Conservation (phyloP, 2,113 vertebrate species). For the Thymallus thymallus region DNA sequence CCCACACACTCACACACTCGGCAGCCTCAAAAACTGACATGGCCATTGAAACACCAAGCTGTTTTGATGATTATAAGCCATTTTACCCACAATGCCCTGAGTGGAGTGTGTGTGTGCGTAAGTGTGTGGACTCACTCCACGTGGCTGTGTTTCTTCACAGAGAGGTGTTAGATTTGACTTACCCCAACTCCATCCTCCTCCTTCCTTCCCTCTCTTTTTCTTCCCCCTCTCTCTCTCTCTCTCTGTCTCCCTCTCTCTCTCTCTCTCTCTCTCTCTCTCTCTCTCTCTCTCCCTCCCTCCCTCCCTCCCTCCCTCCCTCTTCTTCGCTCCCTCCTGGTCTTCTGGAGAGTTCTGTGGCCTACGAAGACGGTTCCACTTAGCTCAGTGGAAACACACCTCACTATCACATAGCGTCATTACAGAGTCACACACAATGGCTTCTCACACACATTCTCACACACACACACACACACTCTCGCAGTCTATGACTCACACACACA, state of each 20-base stretch:
- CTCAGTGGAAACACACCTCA: conserved; percentile 32
- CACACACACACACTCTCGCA: not conserved
- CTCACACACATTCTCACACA: conserved; percentile 28
- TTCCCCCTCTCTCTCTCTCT: too few relatives aligned
- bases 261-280: not conserved
- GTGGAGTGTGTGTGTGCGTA: conserved; percentile 13
- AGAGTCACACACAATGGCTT: conserved; percentile 27
- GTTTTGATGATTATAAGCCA: too few relatives aligned
- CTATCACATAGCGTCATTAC: conserved; percentile 44
- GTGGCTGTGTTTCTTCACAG: conserved; percentile 1
- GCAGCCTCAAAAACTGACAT: too few relatives aligned
- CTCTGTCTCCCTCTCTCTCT: not conserved
- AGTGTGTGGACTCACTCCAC: conserved; percentile 1
- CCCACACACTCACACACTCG: too few relatives aligned
- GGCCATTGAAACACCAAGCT: too few relatives aligned
- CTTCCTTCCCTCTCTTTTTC: too few relatives aligned
- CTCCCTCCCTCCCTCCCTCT: not conserved
- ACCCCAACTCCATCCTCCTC: not conserved
- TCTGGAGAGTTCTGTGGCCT: conserved; percentile 38
- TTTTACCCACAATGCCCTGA: not conserved
- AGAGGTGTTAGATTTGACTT: not conserved
- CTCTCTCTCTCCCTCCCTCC: too few relatives aligned
- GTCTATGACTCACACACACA: not conserved
- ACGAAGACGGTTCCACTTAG: conserved; percentile 38
- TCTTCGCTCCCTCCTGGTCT: conserved; percentile 12